Evolutionary conservation across 2,888 invertebrate species (phyloP), one percentile per base, ranked within the genome.

Genomic region (Caenorhabditis imperialis): DNA sequence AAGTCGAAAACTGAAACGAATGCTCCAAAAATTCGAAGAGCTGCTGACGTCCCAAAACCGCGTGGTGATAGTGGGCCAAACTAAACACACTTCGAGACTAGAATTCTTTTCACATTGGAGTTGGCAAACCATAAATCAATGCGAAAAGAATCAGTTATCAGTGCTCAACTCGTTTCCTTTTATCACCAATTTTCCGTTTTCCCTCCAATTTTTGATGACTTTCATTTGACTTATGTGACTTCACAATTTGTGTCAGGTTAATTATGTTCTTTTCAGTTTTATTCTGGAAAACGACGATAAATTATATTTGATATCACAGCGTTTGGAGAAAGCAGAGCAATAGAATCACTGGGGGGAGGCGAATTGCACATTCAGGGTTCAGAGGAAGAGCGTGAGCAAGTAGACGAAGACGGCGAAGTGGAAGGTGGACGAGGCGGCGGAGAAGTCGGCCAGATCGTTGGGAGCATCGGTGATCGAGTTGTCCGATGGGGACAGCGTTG

Each of bases 391-490:
- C 2, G 35, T 57, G 45, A 65, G 44, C 51, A 57, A 61, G 51
- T 50, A 65, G 22, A 65, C 42, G 18, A 27, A 45, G 25, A 71
- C 38, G 44, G 57, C 42, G 14, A 57, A 58, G 16, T 45, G 25
- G 38, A 42, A 33, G 22, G 42, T 30, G 3, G 37, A 37, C 12
- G 12, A n/a, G 22, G 40, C 51, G 22, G 70, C 51, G 3, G 63
- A 53, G n/a, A n/a, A n/a, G 18, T 70, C 70, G 27, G 63, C 60
- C 22, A 71, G 45, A 16, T 71, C 75, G 47, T 71, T 62, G 23
- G 78, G 70, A 37, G 62, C 48, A 27, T 73, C 73, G 12, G 74
- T 78, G 58, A 78, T 67, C 7, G 78, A 75, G 67, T 78, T 78
- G 45, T 69, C 72, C 12, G 72, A 72, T 57, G 75, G 58, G 14